Percentiles rank a stretch among this genome's conserved stretches.
Evolutionary conservation across 2,797 vertebrate genomes (phyloP).

Genomic region (Balearica regulorum): DNA sequence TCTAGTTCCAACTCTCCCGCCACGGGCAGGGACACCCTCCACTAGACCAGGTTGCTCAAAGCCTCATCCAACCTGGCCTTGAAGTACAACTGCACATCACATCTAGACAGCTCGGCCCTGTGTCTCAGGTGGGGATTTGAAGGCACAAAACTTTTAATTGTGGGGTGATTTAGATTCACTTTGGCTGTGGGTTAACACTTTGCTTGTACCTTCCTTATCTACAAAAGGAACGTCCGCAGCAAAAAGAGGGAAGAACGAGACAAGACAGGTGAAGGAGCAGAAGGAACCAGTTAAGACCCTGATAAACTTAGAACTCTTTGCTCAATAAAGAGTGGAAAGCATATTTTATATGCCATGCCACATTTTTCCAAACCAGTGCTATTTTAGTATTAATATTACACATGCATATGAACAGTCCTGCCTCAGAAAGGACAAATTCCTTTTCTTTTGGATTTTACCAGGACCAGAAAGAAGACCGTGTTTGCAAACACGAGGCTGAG

Average conservation of each 20-base stretch:
- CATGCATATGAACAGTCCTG: neutral
- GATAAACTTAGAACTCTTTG: neutral
- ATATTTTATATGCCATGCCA: neutral
- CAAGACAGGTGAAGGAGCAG: conserved; percentile 19
- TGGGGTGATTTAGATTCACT: neutral
- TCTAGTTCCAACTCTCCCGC: no score
- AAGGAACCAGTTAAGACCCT: neutral
- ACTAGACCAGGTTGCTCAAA: no score
- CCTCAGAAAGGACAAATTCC: neutral
- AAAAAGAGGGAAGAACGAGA: neutral
- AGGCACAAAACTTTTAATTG: neutral
- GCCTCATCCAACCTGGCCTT: no score
- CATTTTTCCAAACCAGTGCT: neutral
- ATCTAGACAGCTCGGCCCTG: neutral
- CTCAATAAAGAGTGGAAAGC: neutral
- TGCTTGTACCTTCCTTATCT: neutral
- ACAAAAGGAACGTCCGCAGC: neutral
- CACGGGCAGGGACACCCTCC: no score
- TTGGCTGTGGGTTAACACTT: neutral
- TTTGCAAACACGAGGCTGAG: neutral
- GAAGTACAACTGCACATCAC: neutral
- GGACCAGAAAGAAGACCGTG: neutral
- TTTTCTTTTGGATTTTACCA: neutral
- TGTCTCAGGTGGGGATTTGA: neutral
- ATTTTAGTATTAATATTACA: neutral